Conservation (phyloP, 2,888 invertebrate genomes). For the Drosophila birchii region DNA sequence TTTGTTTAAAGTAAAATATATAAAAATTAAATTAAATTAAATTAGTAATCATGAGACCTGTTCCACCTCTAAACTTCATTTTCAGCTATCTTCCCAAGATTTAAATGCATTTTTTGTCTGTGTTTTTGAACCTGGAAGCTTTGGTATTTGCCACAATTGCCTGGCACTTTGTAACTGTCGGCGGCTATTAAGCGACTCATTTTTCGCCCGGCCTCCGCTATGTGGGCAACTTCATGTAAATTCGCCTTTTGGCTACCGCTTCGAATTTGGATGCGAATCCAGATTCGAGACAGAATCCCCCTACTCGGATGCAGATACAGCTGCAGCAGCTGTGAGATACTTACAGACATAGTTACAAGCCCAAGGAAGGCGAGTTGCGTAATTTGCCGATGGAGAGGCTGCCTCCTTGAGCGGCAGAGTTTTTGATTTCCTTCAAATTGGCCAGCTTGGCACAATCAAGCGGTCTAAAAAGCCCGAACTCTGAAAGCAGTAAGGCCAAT, state of each 20-base stretch:
- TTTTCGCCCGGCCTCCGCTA: constrained; percentile 52
- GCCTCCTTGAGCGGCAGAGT: constrained; percentile 58
- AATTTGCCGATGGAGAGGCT: constrained; percentile 63
- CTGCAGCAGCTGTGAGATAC: constrained; percentile 65
- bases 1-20: not conserved
- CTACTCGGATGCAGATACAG: constrained; percentile 22
- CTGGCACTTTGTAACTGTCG: constrained; percentile 84
- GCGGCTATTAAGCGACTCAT: constrained; percentile 83
- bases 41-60: not conserved
- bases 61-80: not conserved
- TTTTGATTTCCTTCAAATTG: constrained; percentile 82
- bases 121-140: constrained; percentile 16
- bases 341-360: constrained; percentile 45
- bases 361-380: constrained; percentile 68
- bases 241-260: constrained; percentile 59
- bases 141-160: constrained; percentile 80
- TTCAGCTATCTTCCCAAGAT: too few relatives aligned
- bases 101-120: not conserved
- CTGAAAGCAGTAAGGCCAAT: constrained; percentile 20
- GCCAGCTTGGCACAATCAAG: constrained; percentile 75
- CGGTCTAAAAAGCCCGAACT: constrained; percentile 8
- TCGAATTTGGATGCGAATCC: constrained; percentile 53
- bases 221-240: constrained; percentile 57
- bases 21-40: too few relatives aligned
- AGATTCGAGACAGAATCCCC: constrained; percentile 18